Evolutionary conservation across 2,888 invertebrate species (phyloP).

Genomic region (Branchellion lobata): DNA sequence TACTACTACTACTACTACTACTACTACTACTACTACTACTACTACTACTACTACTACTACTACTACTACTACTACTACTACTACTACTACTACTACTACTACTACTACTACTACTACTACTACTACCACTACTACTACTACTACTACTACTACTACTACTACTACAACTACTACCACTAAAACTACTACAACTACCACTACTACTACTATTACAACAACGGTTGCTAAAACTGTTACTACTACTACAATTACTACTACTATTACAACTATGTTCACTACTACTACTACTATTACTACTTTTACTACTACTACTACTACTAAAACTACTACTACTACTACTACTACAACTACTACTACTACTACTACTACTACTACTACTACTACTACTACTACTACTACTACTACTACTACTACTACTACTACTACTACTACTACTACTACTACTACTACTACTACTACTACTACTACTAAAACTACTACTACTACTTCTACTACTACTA

Average conservation of each 20-base stretch:
- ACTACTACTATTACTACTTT: conserved; percentile 19
- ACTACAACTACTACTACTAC: conserved; percentile 21
- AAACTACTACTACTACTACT: background rate
- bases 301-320: background rate
- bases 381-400: conserved; percentile 26
- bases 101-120: background rate
- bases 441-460: conserved; percentile 17
- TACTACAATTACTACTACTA: background rate
- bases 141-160: background rate
- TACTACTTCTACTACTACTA: conserved; percentile 19
- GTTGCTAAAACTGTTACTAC: background rate
- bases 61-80: conserved; percentile 6
- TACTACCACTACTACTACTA: background rate
- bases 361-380: conserved; percentile 29
- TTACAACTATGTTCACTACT: background rate
- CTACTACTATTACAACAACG: background rate
- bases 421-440: conserved; percentile 29
- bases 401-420: conserved; percentile 24
- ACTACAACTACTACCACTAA: conserved; percentile 19
- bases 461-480: conserved; percentile 15
- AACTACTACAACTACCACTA: background rate
- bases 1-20: background rate
- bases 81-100: conserved; percentile 14
- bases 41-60: conserved; percentile 15
- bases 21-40: conserved; percentile 16